Evolutionary conservation across 1,140 invertebrate species (phyloP), one percentile per base, ranked within the genome.

Genomic region (Camponotus floridanus): DNA sequence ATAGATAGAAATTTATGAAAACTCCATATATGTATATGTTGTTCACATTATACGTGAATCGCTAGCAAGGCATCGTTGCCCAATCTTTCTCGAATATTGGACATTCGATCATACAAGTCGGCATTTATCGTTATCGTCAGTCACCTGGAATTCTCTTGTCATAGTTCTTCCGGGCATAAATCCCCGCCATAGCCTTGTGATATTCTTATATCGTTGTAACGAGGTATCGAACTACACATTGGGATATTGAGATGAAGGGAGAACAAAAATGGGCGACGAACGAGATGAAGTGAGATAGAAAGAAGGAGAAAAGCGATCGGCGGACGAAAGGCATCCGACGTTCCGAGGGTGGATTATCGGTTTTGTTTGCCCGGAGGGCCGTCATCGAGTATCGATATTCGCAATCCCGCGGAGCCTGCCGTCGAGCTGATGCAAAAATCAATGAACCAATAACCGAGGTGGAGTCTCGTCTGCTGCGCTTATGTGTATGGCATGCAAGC

Each of bases 381-480:
- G 89, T 67, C 88, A 86, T 90, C 90, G 89, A 86, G 89, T 91
- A 90, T 91, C 90, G 90, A 90, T 91, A 91, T 91, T 91, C 80
- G 90, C 87, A 91, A 91, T 91, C 84, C 83, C 89, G 65, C 87
- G 79, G 83, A 70, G 79, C 90, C 67, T 83, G 85, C 74, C 84
- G 81, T 80, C 73, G 88, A 57, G 61, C 76, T 85, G 87, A 88
- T 91, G 89, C 90, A 92, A 92, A 92, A 92, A 92, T 91, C 91
- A 92, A 92, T 92, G 90, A 91, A 92, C 91, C 91, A 92, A 92
- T 92, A 92, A 92, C 91, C 88, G 81, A 87, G 88, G 76, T 85
- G 80, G 73, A 57, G 64, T 71, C 85, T 84, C 88, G 74, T 84
- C 83, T 86, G 84, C 65, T 84, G 74, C 64, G 76, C 61, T 83